Evolutionary conservation across 2,797 vertebrate species (phyloP).

Genomic region (Hipposideros larvatus): DNA sequence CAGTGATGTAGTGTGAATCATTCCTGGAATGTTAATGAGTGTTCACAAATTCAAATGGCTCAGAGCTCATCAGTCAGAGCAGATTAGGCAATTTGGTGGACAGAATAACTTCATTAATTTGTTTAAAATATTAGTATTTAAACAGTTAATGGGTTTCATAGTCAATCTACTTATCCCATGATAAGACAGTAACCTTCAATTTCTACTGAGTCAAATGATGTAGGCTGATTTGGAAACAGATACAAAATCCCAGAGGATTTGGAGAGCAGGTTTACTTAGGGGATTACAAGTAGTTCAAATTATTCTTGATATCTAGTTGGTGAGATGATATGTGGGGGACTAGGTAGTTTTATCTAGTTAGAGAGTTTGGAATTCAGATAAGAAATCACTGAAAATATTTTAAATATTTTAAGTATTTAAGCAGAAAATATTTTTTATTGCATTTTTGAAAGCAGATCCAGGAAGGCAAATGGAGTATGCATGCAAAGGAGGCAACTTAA

Average conservation of each 20-base stretch:
- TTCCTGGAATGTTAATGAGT: background rate
- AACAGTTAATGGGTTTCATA: background rate
- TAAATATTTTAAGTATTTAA: background rate
- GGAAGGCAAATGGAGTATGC: background rate
- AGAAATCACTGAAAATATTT: background rate
- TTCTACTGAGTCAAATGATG: background rate
- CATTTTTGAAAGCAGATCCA: background rate
- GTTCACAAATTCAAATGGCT: background rate
- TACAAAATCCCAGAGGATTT: background rate
- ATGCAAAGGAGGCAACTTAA: background rate
- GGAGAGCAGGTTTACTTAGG: background rate
- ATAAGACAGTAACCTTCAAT: slow-evolving; percentile 20
- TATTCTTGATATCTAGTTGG: background rate
- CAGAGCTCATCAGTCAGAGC: background rate
- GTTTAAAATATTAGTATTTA: slow-evolving; percentile 36
- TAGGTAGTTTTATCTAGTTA: background rate
- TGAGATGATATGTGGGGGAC: background rate
- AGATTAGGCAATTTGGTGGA: background rate
- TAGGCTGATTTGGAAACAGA: background rate
- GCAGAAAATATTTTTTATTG: background rate
- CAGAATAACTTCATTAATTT: background rate
- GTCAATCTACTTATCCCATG: background rate
- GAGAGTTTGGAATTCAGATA: slow-evolving; percentile 31
- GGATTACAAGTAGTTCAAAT: slow-evolving; percentile 14
- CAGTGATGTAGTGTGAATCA: background rate